Base-by-base conservation (phyloP, 2,888 invertebrate species). In the Stegana nigrithorax region DNA sequence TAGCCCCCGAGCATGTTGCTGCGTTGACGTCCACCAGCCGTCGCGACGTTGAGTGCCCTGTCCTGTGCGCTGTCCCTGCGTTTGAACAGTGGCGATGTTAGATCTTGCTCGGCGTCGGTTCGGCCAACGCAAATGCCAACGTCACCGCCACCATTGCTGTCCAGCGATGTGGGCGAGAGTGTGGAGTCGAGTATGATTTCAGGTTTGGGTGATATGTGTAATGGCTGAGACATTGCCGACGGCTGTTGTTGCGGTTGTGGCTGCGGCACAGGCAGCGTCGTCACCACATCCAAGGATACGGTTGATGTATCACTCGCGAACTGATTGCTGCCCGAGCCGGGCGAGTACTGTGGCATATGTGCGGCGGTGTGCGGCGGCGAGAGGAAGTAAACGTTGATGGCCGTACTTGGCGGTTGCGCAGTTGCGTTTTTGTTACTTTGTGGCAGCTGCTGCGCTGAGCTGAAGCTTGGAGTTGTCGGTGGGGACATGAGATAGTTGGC, bases 141-240 rank as follows among this genome's bases (percentile, higher is more conserved):
- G 55, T 62, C 63, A 23, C 66, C 64, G 39, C 65, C 67, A 47
- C 69, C 69, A 14, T 63, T 72, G 60, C 75, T 76, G 42, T 74
- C 77, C 45, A 77, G 64, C 27, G 80, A 79, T 2, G 75, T 83
- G 14, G 84, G 83, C 25, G 86, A 85, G 36, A 85, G 75, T 8
- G 85, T 85, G 8, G 85, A 84, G 65, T 85, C 85, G 63, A 85
- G 76, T 62, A 85, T 86, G 63, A 86, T 86, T 80, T 86, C 85
- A 57, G 85, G 85, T 67, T 85, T 86, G 50, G 84, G 73, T 51
- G 85, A 82, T 66, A 80, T 78, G 69, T 81, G 78, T n/a, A 70
- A 67, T 62, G 72, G 68, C n/a, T 64, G 62, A 50, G 70, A 67
- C 27, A 17, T 58, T 29, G 17, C 39, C 12, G 44, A 23, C 21